Conservation (phyloP, 1,140 invertebrate genomes). For the Brachionus manjavacas region DNA sequence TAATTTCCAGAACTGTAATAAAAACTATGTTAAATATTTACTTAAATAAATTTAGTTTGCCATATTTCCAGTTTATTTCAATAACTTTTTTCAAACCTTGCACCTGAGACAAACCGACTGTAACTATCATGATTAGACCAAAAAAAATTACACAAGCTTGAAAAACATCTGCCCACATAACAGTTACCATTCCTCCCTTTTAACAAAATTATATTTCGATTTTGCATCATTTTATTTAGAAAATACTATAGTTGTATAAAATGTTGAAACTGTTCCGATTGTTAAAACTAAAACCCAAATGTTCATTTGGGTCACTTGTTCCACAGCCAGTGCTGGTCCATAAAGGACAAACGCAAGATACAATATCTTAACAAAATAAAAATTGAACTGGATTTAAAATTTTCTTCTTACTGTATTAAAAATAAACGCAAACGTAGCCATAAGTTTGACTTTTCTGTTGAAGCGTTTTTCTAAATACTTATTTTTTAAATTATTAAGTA, state of each 20-base stretch:
- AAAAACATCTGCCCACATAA: conserved; percentile 79
- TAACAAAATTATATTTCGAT: neutral
- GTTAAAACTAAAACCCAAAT: conserved; percentile 70
- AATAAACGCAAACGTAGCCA: conserved; percentile 48
- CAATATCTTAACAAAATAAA: conserved; percentile 60
- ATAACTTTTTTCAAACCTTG: neutral
- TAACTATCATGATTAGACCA: conserved; percentile 68
- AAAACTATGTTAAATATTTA: neutral
- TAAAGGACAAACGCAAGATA: conserved; percentile 89
- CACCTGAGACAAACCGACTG: neutral
- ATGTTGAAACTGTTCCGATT: conserved; percentile 75
- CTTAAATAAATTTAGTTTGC: conserved; percentile 14
- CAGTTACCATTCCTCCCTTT: conserved; percentile 82
- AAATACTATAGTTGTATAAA: conserved; percentile 69
- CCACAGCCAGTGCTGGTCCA: conserved; percentile 82
- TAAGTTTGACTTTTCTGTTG: conserved; percentile 46
- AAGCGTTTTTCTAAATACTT: conserved; percentile 70
- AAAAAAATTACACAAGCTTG: conserved; percentile 78
- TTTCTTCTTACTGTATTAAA: conserved; percentile 46
- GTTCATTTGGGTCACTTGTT: conserved; percentile 65
- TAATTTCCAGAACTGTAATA: too few species aligned
- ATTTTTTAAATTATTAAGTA: neutral
- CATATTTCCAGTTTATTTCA: neutral
- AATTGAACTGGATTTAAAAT: neutral
- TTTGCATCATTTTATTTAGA: neutral